Evolutionary conservation across 2,888 invertebrate genomes (phyloP), one percentile per base, ranked within the genome.

Genomic region (Hipparchia semele): DNA sequence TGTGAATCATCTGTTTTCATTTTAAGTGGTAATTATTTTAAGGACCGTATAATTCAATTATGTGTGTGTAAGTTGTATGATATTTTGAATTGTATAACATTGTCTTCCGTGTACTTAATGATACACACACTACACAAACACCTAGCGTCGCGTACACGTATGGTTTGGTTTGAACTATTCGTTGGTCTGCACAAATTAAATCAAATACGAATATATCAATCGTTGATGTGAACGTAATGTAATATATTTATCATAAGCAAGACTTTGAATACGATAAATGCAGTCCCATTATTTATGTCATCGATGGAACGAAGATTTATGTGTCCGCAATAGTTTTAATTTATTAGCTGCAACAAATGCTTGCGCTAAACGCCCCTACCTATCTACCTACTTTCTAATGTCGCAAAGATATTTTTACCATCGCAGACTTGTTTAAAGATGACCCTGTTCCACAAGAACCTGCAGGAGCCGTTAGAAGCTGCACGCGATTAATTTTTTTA

Each of bases 361-460:
- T 73, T 68, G 71, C 70, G 66, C 74, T 71, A 76, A 75, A 74
- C 74, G 77, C 53, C 10, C 12, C 65, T 65, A 65, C 65, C 65
- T 65, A 65, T 79, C 65, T 65, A 65, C 53, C 65, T 53, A 65
- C 80, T 80, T 81, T 81, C 81, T 79, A 80, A 78, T 78, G 79
- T 78, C 78, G 71, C 75, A 71, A 71, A 73, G 73, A 54, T 71
- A 75, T 69, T 75, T 75, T 68, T 67, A 68, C 75, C 62, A 56
- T 68, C 64, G 23, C 23, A 70, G 62, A 68, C 58, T 72, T 71
- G 23, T 54, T 68, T 53, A 23, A 23, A 23, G 13, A 0, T 23
- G 58, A 58, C 23, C 8, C 8, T 23, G 23, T 23, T 23, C 6
- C 58, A 7, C 2, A 13, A 23, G 23, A 23, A 70, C 7, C 13